These are phyloP conservation scores for Tetraodon nigroviridis DNA, from an alignment of 2,113 vertebrate genomes.

Conservation along the genomic window DNA sequence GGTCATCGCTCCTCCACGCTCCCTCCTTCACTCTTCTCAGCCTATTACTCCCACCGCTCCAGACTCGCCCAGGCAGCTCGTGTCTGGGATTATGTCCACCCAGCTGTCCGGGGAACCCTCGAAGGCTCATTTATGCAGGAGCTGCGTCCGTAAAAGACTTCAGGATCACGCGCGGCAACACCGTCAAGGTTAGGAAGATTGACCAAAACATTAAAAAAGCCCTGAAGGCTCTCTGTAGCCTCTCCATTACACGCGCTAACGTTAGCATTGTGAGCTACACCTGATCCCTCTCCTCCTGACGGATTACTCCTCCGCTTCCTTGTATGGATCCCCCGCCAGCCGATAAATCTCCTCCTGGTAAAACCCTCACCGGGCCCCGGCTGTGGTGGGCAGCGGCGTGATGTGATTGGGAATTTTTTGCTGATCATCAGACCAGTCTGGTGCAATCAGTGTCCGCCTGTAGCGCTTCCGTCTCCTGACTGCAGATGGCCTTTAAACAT, in stretches of 20 bases:
- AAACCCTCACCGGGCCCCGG: conserved; percentile 31
- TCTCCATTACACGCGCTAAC: conserved; percentile 13
- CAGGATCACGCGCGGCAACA: neutral
- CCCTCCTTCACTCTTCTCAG: conserved; percentile 45
- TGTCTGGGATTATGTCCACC: conserved; percentile 27
- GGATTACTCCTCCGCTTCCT: conserved; percentile 54
- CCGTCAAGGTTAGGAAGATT: neutral
- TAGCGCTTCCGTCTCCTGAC: conserved; percentile 12
- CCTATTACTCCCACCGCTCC: conserved; percentile 52
- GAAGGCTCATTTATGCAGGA: conserved; percentile 41
- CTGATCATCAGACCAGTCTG: conserved; percentile 31
- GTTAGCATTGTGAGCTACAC: conserved; percentile 67
- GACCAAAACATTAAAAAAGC: neutral
- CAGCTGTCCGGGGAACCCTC: conserved; percentile 25
- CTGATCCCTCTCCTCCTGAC: conserved; percentile 65
- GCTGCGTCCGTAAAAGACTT: conserved; percentile 20
- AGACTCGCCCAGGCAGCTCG: conserved; percentile 8
- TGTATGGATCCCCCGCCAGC: conserved; percentile 55
- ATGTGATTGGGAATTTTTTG: conserved; percentile 42
- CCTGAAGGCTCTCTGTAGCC: neutral
- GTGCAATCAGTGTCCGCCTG: conserved; percentile 4
- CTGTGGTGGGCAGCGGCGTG: conserved; percentile 6
- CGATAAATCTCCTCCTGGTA: conserved; percentile 65
- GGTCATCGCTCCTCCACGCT: conserved; percentile 47
- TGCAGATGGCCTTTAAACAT: neutral